A percentile compares a stretch with the other conserved stretches of the same genome.
phyloP scores from a whole-genome alignment of 1,140 invertebrate species.

The Meloidogyne floridensis region DNA sequence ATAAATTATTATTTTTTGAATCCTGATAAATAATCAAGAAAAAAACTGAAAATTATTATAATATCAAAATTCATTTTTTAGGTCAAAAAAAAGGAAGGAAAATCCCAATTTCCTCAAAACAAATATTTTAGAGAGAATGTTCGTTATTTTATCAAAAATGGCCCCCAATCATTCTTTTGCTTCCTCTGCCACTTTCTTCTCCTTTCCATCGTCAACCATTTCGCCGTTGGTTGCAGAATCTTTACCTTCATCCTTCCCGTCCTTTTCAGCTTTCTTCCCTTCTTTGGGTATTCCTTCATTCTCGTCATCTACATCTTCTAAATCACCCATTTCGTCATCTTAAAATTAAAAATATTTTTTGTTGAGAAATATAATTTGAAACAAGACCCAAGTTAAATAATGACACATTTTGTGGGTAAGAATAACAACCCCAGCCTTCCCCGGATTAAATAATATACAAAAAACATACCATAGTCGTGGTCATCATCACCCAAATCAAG shows the following conservation, averaged over 20 bases:
- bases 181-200: background rate
- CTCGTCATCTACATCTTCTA: constrained; percentile 36
- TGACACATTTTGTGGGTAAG: no score
- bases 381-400: background rate
- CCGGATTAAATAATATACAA: background rate
- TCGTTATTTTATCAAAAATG: constrained; percentile 13
- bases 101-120: background rate
- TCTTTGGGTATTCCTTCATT: background rate
- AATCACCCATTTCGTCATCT: constrained; percentile 39
- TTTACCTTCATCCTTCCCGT: background rate
- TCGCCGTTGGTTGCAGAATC: background rate
- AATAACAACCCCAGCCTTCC: no score
- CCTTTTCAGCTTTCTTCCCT: constrained; percentile 10
- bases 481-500: constrained; percentile 41
- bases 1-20: constrained; percentile 1
- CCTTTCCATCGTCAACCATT: background rate
- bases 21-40: background rate
- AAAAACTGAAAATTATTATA: background rate
- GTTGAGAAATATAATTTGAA: no score
- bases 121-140: background rate
- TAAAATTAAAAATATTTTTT: constrained; percentile 13
- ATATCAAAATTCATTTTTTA: constrained; percentile 6
- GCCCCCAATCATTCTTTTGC: background rate
- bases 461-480: constrained; percentile 33
- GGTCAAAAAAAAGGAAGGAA: background rate